Evolutionary conservation across 37 sponge, comb jelly and placozoan genomes (phyloP).

Genomic region (Diacarnus erythraeanus): DNA sequence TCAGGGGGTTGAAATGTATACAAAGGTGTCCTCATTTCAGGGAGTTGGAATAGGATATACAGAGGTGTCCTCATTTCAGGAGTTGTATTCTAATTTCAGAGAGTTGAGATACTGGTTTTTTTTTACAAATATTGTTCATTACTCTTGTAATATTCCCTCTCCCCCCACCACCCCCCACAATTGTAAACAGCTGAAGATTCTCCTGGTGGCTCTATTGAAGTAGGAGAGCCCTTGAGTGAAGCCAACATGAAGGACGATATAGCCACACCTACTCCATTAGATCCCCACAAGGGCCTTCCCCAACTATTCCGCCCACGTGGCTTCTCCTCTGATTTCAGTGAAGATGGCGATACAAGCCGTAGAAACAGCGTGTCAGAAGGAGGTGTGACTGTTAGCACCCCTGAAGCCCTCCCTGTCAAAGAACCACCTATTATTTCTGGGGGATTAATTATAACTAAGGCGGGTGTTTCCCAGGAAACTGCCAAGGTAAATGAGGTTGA

Average conservation of each 20-base stretch:
- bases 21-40: too few species aligned
- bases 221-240: not conserved
- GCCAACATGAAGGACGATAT: not conserved
- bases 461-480: not conserved
- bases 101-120: not conserved
- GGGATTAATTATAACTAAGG: not conserved
- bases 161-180: too few species aligned
- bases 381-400: not conserved
- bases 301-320: conserved; percentile 19
- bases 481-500: not conserved
- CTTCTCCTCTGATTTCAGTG: conserved; percentile 37
- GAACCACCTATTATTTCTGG: not conserved
- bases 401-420: not conserved
- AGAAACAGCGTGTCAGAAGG: conserved; percentile 21
- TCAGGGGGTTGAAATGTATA: too few species aligned
- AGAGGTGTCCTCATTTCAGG: too few species aligned
- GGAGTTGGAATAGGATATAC: too few species aligned
- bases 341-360: conserved; percentile 32
- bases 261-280: not conserved
- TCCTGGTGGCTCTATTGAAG: not conserved
- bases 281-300: conserved; percentile 32
- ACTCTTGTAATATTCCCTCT: too few species aligned
- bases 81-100: not conserved
- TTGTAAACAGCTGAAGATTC: conserved; percentile 1
- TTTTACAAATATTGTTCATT: too few species aligned